phyloP scores from a whole-genome alignment of 1,140 invertebrate genomes.

The Vanessa tameamea region DNA sequence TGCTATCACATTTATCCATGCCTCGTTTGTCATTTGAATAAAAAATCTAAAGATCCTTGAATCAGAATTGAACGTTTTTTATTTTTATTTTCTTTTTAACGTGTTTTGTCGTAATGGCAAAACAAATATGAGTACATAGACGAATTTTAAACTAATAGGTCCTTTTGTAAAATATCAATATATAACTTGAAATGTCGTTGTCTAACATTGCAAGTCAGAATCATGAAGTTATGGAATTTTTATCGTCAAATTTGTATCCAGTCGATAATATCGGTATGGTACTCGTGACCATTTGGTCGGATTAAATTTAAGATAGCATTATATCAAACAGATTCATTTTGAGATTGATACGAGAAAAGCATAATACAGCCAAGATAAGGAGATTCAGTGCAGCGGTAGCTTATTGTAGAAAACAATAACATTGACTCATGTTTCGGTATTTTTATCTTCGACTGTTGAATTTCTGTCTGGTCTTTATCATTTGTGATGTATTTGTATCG shows the following conservation, averaged over 20 bases:
- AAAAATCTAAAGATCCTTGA: not conserved
- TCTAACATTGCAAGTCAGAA: too few relatives aligned
- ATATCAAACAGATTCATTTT: not conserved
- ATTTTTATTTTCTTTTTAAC: too few relatives aligned
- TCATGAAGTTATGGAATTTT: too few relatives aligned
- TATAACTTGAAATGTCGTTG: not conserved
- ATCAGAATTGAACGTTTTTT: not conserved
- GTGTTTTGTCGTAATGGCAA: too few relatives aligned
- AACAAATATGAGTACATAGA: too few relatives aligned
- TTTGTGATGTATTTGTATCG: too few relatives aligned
- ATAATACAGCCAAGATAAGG: not conserved
- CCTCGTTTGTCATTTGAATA: conserved; percentile 21
- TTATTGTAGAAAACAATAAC: conserved; percentile 10
- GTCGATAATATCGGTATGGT: too few relatives aligned
- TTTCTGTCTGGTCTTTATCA: conserved; percentile 11
- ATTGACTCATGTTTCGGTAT: conserved; percentile 17
- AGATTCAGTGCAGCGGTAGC: not conserved
- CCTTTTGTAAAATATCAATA: not conserved
- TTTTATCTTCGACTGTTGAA: not conserved
- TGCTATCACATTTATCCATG: conserved; percentile 38
- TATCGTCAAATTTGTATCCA: too few relatives aligned
- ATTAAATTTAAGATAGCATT: too few relatives aligned
- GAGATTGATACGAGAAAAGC: not conserved
- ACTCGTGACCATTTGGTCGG: too few relatives aligned
- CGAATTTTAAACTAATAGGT: too few relatives aligned